phyloP scores from a whole-genome alignment of 2,113 vertebrate genomes.

The Pelecanoides urinatrix region DNA sequence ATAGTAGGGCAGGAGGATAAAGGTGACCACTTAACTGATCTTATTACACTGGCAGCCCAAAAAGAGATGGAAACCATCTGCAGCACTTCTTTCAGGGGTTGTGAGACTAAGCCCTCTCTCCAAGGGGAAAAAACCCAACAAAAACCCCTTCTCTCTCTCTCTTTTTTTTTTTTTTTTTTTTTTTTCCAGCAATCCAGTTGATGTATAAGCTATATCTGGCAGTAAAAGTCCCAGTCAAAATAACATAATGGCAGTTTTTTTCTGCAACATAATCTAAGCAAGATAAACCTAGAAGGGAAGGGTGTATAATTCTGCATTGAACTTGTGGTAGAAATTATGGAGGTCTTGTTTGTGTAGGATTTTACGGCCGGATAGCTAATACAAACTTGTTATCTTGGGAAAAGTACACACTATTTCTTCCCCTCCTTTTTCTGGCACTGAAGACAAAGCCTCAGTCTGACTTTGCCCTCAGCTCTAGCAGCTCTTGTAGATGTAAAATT shows the following conservation, averaged over 20 bases:
- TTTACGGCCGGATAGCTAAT: not conserved
- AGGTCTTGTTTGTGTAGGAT: not conserved
- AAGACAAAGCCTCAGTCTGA: not conserved
- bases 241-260: not conserved
- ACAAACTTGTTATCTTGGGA: not conserved
- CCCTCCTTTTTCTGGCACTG: not conserved
- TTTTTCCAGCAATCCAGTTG: not conserved
- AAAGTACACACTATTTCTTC: not conserved
- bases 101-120: not conserved
- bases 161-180: no score
- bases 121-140: not conserved
- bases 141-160: no score
- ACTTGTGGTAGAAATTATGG: not conserved
- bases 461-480: not conserved
- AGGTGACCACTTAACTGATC: not conserved
- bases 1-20: not conserved
- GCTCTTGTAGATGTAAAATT: not conserved
- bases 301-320: not conserved
- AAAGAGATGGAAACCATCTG: not conserved
- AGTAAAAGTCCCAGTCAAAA: not conserved
- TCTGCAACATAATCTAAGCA: not conserved
- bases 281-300: not conserved
- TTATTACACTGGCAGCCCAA: not conserved
- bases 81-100: not conserved
- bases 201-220: not conserved